Evolutionary conservation across 1,140 invertebrate genomes (phyloP).

Genomic region (Drosophila athabasca): DNA sequence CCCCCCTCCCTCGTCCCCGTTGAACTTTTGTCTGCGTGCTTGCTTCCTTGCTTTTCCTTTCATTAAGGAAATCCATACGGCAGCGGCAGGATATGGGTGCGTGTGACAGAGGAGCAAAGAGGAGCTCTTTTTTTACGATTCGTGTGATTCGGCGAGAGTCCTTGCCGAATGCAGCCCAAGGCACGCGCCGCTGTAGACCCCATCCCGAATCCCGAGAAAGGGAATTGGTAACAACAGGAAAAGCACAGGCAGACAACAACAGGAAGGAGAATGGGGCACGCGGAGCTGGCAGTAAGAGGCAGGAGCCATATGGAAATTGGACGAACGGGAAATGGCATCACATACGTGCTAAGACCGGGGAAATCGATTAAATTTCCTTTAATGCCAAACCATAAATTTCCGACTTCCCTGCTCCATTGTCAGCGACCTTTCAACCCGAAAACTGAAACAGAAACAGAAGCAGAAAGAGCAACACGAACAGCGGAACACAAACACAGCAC

Average conservation of each 20-base stretch:
- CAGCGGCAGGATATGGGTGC: conserved; percentile 33
- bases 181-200: conserved; percentile 38
- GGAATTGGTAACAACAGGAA: conserved; percentile 31
- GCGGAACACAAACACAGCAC: neutral
- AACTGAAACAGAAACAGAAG: conserved; percentile 15
- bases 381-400: conserved; percentile 75
- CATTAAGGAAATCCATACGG: conserved; percentile 71
- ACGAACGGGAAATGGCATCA: conserved; percentile 30
- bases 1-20: too few species aligned
- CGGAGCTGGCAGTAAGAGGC: conserved; percentile 8
- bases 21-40: conserved; percentile 41
- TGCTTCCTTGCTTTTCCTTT: conserved; percentile 41
- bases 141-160: neutral
- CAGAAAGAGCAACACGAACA: neutral
- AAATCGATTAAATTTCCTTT: conserved; percentile 77
- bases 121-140: conserved; percentile 29
- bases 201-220: conserved; percentile 7
- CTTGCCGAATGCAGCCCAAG: conserved; percentile 35
- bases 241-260: too few species aligned
- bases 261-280: neutral
- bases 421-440: conserved; percentile 69
- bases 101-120: neutral
- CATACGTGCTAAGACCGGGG: conserved; percentile 60
- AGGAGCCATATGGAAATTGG: conserved; percentile 45
- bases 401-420: conserved; percentile 55